Evolutionary conservation across 2,888 invertebrate species (phyloP).

Genomic region (Oegoconia quadripuncta): DNA sequence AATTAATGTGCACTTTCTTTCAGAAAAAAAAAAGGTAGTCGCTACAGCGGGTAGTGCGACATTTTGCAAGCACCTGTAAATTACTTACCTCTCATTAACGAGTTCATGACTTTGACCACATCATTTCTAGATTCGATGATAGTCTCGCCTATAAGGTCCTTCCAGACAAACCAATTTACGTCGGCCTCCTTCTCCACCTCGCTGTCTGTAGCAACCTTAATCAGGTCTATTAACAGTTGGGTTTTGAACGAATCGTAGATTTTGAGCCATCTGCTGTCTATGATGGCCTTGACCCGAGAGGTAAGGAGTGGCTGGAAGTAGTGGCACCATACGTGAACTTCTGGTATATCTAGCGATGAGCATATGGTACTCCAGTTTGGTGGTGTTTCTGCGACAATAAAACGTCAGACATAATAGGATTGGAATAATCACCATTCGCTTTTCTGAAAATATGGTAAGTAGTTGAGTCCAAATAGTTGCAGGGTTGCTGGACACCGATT

Average conservation of each 20-base stretch:
- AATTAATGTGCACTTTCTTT: too few relatives aligned
- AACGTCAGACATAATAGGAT: too few relatives aligned
- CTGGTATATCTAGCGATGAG: slow-evolving; percentile 75
- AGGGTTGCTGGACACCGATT: too few relatives aligned
- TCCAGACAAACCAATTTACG: slow-evolving; percentile 86
- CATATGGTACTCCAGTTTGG: slow-evolving; percentile 82
- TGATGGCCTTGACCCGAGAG: slow-evolving; percentile 81
- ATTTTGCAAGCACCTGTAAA: too few relatives aligned
- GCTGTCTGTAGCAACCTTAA: slow-evolving; percentile 60
- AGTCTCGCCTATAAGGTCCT: slow-evolving; percentile 80
- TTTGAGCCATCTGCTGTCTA: slow-evolving; percentile 65
- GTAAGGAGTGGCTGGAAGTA: slow-evolving; percentile 87
- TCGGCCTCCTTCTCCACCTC: slow-evolving; percentile 79
- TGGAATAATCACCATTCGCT: too few relatives aligned
- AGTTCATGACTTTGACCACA: slow-evolving; percentile 69
- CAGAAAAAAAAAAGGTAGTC: too few relatives aligned
- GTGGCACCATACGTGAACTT: slow-evolving; percentile 83
- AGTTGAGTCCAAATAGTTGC: too few relatives aligned
- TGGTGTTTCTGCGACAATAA: slow-evolving; percentile 71
- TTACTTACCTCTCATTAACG: slow-evolving; percentile 66
- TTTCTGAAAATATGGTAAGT: too few relatives aligned
- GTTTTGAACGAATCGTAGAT: slow-evolving; percentile 60
- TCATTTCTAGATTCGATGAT: slow-evolving; percentile 65
- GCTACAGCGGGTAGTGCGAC: too few relatives aligned
- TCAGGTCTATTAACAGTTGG: slow-evolving; percentile 57